A percentile compares a stretch with the other conserved stretches of the same genome.
Evolutionary conservation across 2,797 vertebrate species (phyloP).

Genomic region (Phalloptychus januarius): DNA sequence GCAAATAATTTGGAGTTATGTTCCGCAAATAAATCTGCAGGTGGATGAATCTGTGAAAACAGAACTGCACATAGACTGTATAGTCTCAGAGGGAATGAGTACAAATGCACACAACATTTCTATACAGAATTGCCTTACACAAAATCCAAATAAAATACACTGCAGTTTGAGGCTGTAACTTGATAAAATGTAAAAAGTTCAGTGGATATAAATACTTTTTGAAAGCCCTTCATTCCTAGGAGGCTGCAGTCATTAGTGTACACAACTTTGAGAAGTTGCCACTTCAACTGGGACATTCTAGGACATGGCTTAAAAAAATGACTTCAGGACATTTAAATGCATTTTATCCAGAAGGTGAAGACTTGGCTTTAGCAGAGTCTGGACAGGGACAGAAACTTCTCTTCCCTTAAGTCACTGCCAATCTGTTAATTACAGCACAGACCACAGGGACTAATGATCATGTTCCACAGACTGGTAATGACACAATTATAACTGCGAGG

Average conservation of each 20-base stretch:
- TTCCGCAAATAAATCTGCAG: too few relatives aligned
- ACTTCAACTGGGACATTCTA: background rate
- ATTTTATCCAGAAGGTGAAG: conserved; percentile 31
- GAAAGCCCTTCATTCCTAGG: background rate
- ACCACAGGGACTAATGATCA: conserved; percentile 67
- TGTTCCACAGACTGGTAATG: conserved; percentile 72
- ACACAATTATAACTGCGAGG: conserved; percentile 65
- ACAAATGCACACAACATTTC: background rate
- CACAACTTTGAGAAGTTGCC: background rate
- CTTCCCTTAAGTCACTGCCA: conserved; percentile 48
- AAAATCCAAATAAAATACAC: background rate
- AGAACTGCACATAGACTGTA: background rate
- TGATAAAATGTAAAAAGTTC: background rate
- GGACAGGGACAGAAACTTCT: conserved; percentile 37
- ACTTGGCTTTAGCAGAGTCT: conserved; percentile 9
- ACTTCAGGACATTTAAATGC: conserved; percentile 1
- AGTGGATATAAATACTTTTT: background rate
- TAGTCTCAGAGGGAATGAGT: background rate
- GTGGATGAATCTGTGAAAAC: too few relatives aligned
- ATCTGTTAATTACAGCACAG: conserved; percentile 63
- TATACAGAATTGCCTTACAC: background rate
- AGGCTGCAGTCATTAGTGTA: background rate
- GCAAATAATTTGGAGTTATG: too few relatives aligned
- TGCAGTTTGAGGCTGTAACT: background rate
- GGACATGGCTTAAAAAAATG: background rate